Evolutionary conservation across 2,888 invertebrate genomes (phyloP).

Genomic region (Trilocha varians): DNA sequence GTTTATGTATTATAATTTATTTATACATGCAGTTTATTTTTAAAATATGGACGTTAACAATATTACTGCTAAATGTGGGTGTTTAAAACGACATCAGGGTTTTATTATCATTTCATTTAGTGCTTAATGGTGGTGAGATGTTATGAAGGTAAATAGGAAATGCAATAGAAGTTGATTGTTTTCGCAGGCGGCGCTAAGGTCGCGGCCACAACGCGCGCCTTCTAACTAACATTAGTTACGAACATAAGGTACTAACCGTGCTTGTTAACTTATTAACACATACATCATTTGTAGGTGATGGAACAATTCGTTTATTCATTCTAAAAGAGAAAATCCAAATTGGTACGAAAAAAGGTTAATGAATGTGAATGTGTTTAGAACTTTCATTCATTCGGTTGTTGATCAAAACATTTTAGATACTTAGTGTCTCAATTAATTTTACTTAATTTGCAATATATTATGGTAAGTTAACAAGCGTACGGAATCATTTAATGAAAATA

Average conservation of each 20-base stretch:
- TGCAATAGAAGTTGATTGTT: constrained; percentile 46
- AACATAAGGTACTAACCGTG: constrained; percentile 64
- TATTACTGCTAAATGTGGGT: too few relatives aligned
- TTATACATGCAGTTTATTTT: constrained; percentile 6
- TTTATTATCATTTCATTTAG: not conserved
- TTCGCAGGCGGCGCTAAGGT: constrained; percentile 69
- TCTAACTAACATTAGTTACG: constrained; percentile 57
- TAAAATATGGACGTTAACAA: too few relatives aligned
- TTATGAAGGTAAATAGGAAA: not conserved
- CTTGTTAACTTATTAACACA: constrained; percentile 55
- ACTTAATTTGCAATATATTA: not conserved
- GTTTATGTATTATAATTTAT: constrained; percentile 10
- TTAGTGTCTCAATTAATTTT: too few relatives aligned
- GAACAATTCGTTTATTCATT: too few relatives aligned
- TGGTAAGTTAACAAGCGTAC: constrained; percentile 64
- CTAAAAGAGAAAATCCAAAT: too few relatives aligned
- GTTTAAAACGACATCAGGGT: too few relatives aligned
- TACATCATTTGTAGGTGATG: not conserved
- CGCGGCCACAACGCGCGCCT: constrained; percentile 38
- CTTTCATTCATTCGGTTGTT: too few relatives aligned
- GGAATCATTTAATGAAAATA: constrained; percentile 45
- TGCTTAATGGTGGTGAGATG: not conserved
- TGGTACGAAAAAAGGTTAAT: too few relatives aligned
- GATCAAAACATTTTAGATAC: too few relatives aligned
- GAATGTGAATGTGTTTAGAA: too few relatives aligned